Conservation (phyloP, 2,888 invertebrate species). For the Micoletzkya japonica region DNA sequence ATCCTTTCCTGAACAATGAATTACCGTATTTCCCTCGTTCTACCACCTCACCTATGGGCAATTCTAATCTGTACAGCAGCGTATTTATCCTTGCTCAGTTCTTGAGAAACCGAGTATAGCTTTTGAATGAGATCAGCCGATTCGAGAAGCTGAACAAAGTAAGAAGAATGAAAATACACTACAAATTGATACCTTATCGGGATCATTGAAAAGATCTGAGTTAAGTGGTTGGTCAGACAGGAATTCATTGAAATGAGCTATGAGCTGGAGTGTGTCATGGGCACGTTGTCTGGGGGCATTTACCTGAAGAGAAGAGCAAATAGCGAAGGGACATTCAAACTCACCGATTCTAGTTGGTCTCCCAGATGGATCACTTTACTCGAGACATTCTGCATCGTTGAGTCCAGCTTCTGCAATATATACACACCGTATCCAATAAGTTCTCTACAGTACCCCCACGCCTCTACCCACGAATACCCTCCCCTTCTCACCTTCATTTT, state of each 20-base stretch:
- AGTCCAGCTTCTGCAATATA: conserved; percentile 82
- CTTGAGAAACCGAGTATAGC: conserved; percentile 89
- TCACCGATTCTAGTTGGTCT: conserved; percentile 85
- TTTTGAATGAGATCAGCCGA: conserved; percentile 97
- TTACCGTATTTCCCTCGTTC: neutral
- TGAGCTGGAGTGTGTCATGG: conserved; percentile 88
- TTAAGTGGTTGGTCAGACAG: conserved; percentile 81
- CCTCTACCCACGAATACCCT: neutral
- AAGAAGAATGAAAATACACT: too few relatives aligned
- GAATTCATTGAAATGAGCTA: conserved; percentile 85
- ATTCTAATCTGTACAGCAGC: conserved; percentile 59
- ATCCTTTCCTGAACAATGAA: neutral
- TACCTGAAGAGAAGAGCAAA: conserved; percentile 26
- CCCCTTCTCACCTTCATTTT: conserved; percentile 51
- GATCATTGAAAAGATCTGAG: conserved; percentile 84
- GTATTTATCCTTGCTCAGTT: conserved; percentile 67
- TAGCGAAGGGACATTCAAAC: neutral
- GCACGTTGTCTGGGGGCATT: conserved; percentile 76
- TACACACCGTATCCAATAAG: neutral
- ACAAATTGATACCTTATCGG: conserved; percentile 75
- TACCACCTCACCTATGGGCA: conserved; percentile 38
- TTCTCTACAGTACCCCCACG: neutral
- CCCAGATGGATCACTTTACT: conserved; percentile 97
- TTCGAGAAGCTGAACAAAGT: conserved; percentile 78
- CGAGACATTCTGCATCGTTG: conserved; percentile 92